phyloP scores from a whole-genome alignment of 1,140 invertebrate species.

The Heliothis virescens region DNA sequence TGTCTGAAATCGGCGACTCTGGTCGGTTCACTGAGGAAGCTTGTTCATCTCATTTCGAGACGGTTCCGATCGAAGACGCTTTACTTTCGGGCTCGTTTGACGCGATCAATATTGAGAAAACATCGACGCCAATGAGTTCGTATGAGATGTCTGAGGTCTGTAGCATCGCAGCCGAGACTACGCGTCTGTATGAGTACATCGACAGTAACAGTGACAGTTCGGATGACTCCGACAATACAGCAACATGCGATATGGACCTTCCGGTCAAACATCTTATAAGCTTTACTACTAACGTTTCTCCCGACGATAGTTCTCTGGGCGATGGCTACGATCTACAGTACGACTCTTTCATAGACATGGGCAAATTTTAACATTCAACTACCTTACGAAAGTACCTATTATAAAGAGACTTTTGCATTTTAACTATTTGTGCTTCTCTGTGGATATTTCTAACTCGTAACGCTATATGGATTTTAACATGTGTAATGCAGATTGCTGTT shows the following conservation, averaged over 20 bases:
- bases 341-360: conserved; percentile 82
- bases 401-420: conserved; percentile 37
- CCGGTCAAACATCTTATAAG: conserved; percentile 55
- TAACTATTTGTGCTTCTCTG: conserved; percentile 49
- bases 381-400: conserved; percentile 35
- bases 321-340: conserved; percentile 80
- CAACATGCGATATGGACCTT: conserved; percentile 67
- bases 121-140: conserved; percentile 56
- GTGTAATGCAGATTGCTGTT: conserved; percentile 42
- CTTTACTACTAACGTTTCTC: conserved; percentile 41
- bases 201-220: conserved; percentile 77
- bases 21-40: conserved; percentile 79
- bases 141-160: conserved; percentile 60
- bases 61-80: conserved; percentile 70
- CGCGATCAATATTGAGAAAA: conserved; percentile 67
- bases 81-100: conserved; percentile 77
- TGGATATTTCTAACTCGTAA: conserved; percentile 43
- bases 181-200: conserved; percentile 73
- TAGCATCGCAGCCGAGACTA: conserved; percentile 29
- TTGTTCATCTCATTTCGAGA: conserved; percentile 74
- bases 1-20: conserved; percentile 76
- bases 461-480: conserved; percentile 46
- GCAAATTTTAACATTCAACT: conserved; percentile 72
- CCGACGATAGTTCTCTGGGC: conserved; percentile 64
- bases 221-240: conserved; percentile 63